Conservation (phyloP, 2,888 invertebrate species). For the Parasteatoda lunata region DNA sequence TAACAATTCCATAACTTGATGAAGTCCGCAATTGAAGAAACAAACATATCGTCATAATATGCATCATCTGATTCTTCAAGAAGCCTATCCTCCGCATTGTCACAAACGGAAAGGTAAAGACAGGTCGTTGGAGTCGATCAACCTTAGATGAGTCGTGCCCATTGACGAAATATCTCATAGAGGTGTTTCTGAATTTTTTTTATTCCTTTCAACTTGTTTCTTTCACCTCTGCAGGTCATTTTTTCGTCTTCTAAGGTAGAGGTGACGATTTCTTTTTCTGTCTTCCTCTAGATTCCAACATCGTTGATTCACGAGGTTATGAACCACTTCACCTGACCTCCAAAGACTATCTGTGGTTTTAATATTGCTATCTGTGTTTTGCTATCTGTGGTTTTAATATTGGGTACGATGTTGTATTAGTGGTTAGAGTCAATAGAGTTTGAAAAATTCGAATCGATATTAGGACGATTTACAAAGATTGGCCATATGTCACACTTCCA, state of each 20-base stretch:
- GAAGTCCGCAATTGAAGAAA: not conserved
- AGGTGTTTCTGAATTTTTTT: not conserved
- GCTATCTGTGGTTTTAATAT: not conserved
- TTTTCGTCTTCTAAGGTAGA: slow-evolving; percentile 9
- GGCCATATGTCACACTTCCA: too few relatives aligned
- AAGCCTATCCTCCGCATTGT: too few relatives aligned
- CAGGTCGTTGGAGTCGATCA: not conserved
- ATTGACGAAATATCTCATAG: not conserved
- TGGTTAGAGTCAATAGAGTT: not conserved
- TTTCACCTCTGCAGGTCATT: slow-evolving; percentile 44
- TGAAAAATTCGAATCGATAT: not conserved
- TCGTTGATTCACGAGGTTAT: not conserved
- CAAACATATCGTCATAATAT: not conserved
- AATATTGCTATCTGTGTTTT: too few relatives aligned
- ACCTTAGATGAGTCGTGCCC: not conserved
- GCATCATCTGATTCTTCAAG: too few relatives aligned
- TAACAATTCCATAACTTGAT: not conserved
- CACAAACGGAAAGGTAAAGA: not conserved
- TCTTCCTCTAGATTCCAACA: not conserved
- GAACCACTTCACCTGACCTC: not conserved
- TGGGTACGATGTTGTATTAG: not conserved
- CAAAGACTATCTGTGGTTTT: not conserved
- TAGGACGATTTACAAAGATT: too few relatives aligned
- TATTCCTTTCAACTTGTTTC: slow-evolving; percentile 4
- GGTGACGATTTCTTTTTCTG: not conserved